Evolutionary conservation across 2,113 vertebrate genomes (phyloP), one percentile per base, ranked within the genome.

Genomic region (Pagrus major): DNA sequence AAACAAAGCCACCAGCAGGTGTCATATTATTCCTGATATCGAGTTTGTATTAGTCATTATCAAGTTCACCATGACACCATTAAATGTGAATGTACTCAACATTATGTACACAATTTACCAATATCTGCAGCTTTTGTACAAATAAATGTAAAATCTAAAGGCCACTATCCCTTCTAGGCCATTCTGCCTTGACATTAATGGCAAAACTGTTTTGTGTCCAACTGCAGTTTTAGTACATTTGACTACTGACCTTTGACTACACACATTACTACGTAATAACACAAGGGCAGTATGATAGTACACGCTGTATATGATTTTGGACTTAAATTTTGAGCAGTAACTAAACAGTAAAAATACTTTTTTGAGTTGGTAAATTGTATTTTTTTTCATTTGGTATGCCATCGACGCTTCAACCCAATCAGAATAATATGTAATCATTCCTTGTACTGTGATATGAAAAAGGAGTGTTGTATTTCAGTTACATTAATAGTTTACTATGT

Each of bases 1-100:
- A 46, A 56, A 33, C 20, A 66, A 15, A 59, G 20, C n/a, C 42
- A 35, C 49, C 49, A 60, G 54, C 16, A 77, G 54, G 54, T 58
- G 54, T 51, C 64, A 58, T 37, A 47, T 60, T 51, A 51, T 68
- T 47, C 12, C 23, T 68, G 11, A 27, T 46, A 68, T 21, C 4
- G 29, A 27, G 15, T 49, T 76, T 54, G 21, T 59, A 15, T 56
- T 23, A 29, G 35, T 21, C 33, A 29, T 27, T n/a, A 31, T 56
- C 41, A 60, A 47, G 27, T 25, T 33, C 27, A 21, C 18, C 6
- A 5, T 11, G 39, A 9, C 9, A 4, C 21, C 69, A 10, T 6
- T n/a, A 23, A 33, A 58, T 46, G 14, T 18, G 11, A 16, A 33
- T 21, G 52, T 6, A 60, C 21, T 46, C 29, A 46, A 9, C 12